Evolutionary conservation across 2,888 invertebrate genomes (phyloP).

Genomic region (Perizoma affinitatum): DNA sequence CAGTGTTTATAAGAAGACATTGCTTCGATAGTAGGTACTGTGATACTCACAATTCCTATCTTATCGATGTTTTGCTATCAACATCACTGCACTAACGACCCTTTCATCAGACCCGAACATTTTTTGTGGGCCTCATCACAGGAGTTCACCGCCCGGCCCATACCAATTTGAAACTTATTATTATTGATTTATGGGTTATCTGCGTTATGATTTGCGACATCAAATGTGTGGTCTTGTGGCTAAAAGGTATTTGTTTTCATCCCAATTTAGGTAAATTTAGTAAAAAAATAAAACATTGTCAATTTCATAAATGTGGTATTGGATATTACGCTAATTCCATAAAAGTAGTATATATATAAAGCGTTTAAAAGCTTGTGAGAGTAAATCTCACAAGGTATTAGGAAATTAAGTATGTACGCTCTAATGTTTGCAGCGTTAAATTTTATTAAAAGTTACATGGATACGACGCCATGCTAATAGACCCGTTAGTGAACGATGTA

Average conservation of each 20-base stretch:
- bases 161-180: constrained; percentile 24
- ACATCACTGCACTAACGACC: constrained; percentile 34
- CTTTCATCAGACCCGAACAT: constrained; percentile 40
- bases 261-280: too few relatives aligned
- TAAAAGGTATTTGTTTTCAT: too few relatives aligned
- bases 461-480: constrained; percentile 51
- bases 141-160: constrained; percentile 30
- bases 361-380: too few relatives aligned
- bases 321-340: too few relatives aligned
- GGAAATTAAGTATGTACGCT: constrained; percentile 3
- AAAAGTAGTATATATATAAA: too few relatives aligned
- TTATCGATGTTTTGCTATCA: background rate
- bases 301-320: too few relatives aligned
- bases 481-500: constrained; percentile 60
- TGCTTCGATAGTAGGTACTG: too few relatives aligned
- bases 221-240: constrained; percentile 16
- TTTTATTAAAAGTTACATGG: constrained; percentile 40
- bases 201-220: constrained; percentile 18
- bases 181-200: constrained; percentile 26
- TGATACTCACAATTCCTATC: too few relatives aligned
- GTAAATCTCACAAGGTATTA: too few relatives aligned
- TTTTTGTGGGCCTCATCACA: constrained; percentile 45
- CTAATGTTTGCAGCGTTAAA: constrained; percentile 26
- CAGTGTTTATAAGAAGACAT: too few relatives aligned
- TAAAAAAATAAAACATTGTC: too few relatives aligned